These are phyloP conservation scores for Sardina pilchardus DNA, from an alignment of 2,113 vertebrate species.

Conservation along the genomic window DNA sequence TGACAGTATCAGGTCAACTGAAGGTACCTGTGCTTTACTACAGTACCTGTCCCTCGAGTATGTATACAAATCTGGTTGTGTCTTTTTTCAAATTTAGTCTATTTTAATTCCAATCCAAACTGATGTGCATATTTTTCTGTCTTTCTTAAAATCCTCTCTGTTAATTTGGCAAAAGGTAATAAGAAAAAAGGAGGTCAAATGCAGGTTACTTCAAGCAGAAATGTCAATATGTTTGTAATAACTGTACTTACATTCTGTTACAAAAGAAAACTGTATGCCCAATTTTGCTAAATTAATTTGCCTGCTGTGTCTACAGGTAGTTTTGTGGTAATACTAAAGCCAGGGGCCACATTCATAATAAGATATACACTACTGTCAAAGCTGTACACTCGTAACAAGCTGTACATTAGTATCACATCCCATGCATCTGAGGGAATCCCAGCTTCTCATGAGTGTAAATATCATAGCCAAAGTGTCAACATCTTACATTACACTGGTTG, in stretches of 20 bases:
- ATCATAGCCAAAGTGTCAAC: neutral
- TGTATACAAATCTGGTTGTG: neutral
- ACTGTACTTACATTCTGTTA: neutral
- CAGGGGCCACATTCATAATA: too few species aligned
- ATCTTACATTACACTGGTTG: neutral
- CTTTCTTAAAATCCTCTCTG: neutral
- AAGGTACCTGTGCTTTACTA: neutral
- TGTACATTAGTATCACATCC: neutral
- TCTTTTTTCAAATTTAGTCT: too few species aligned
- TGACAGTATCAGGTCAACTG: neutral
- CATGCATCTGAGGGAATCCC: neutral
- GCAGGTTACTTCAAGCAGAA: too few species aligned
- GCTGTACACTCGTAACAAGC: neutral
- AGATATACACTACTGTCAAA: too few species aligned
- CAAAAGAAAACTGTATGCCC: neutral
- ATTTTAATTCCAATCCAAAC: neutral
- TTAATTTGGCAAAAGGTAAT: neutral
- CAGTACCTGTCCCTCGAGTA: neutral
- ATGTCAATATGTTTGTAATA: neutral
- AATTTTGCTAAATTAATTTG: neutral
- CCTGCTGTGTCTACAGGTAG: neutral
- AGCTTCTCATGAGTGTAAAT: neutral
- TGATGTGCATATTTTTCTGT: neutral
- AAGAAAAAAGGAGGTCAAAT: too few species aligned
- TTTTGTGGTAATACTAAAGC: neutral